Conservation (phyloP, 2,888 invertebrate genomes). For the Protophormia terraenovae region DNA sequence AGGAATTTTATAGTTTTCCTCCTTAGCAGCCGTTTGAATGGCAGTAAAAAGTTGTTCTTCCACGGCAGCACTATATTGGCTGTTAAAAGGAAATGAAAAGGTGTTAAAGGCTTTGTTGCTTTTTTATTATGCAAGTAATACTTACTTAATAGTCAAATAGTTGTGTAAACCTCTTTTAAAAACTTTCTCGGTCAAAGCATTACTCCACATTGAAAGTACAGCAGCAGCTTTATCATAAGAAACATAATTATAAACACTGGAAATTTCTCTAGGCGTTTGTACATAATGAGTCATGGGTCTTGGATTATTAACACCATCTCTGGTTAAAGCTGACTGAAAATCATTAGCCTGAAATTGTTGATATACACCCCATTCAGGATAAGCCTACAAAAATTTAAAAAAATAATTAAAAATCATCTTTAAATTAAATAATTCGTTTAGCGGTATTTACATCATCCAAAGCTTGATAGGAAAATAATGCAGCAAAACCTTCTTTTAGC, state of each 20-base stretch:
- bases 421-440: not conserved
- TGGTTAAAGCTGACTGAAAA: conserved; percentile 87
- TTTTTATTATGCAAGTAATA: not conserved
- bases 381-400: conserved; percentile 79
- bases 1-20: conserved; percentile 69
- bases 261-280: conserved; percentile 91
- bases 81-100: conserved; percentile 49
- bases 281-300: conserved; percentile 92
- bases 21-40: conserved; percentile 73
- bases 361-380: conserved; percentile 86
- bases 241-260: conserved; percentile 91
- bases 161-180: conserved; percentile 77
- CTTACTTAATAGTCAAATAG: conserved; percentile 76
- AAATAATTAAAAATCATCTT: not conserved
- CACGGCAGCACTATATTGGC: conserved; percentile 73
- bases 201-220: conserved; percentile 78
- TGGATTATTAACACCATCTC: conserved; percentile 88
- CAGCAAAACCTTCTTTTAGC: conserved; percentile 87
- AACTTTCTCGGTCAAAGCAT: conserved; percentile 76
- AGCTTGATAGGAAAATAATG: conserved; percentile 76
- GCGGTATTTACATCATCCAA: conserved; percentile 73
- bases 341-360: conserved; percentile 90
- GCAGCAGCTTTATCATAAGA: conserved; percentile 95
- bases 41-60: conserved; percentile 75
- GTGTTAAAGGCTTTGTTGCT: not conserved